These are phyloP conservation scores for Caenorhabditis macrosperma DNA, from an alignment of 2,888 invertebrate species.

Conservation along the genomic window DNA sequence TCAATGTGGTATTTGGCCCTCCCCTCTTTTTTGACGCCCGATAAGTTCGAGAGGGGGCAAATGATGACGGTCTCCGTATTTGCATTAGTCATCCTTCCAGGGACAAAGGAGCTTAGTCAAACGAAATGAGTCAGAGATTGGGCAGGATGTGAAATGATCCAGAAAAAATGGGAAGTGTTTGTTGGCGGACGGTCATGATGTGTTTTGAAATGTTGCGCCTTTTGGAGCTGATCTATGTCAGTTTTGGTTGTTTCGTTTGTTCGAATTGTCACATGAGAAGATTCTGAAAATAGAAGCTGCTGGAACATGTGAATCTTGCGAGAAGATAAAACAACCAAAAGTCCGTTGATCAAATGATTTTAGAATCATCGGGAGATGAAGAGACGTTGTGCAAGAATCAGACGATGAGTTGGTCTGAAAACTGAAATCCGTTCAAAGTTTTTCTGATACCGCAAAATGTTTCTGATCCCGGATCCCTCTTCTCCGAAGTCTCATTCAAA, in stretches of 20 bases:
- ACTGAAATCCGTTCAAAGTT: too few relatives aligned
- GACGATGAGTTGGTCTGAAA: too few relatives aligned
- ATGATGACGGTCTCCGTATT: conserved; percentile 20
- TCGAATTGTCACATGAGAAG: too few relatives aligned
- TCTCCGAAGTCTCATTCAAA: too few relatives aligned
- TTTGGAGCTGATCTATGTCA: conserved; percentile 3
- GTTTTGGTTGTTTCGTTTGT: not conserved
- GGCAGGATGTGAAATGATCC: not conserved
- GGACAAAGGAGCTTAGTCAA: not conserved
- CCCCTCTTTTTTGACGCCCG: conserved; percentile 20
- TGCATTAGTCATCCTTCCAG: conserved; percentile 24
- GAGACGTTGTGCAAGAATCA: too few relatives aligned
- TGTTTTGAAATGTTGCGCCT: not conserved
- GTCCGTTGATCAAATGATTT: too few relatives aligned
- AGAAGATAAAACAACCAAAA: too few relatives aligned
- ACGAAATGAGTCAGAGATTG: conserved; percentile 3
- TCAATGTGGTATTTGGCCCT: conserved; percentile 19
- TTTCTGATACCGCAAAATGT: too few relatives aligned
- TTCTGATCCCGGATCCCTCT: too few relatives aligned
- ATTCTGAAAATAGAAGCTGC: too few relatives aligned
- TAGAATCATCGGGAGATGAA: too few relatives aligned
- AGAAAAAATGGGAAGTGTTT: not conserved
- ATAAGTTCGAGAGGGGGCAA: conserved; percentile 13
- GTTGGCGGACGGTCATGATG: not conserved
- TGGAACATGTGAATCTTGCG: too few relatives aligned